These are phyloP conservation scores for Nemapogon koenigi DNA, from an alignment of 2,888 invertebrate genomes.

Conservation along the genomic window DNA sequence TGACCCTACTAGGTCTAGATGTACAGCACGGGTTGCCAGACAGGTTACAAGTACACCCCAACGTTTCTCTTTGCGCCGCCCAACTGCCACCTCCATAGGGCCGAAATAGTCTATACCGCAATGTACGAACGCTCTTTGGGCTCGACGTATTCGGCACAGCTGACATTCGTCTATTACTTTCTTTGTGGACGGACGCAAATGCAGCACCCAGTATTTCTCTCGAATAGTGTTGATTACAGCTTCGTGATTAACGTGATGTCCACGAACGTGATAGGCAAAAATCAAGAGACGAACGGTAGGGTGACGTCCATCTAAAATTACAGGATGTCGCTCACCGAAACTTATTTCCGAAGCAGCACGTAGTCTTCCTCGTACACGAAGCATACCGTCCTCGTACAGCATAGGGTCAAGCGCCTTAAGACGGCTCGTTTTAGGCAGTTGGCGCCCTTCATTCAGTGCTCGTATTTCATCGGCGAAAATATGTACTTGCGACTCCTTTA, in stretches of 20 bases:
- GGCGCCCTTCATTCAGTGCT: no score
- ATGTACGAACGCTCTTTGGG: slow-evolving; percentile 1
- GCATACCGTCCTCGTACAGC: no score
- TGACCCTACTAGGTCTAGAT: slow-evolving; percentile 3
- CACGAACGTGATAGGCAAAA: not conserved
- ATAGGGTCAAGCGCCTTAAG: no score
- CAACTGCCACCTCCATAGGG: slow-evolving; percentile 3
- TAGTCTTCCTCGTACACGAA: no score
- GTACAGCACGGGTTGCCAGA: slow-evolving; percentile 4
- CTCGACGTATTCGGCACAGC: slow-evolving; percentile 5
- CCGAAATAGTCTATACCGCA: slow-evolving; percentile 7
- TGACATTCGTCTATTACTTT: not conserved
- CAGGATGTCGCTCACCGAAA: no score
- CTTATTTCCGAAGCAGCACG: no score
- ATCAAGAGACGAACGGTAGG: slow-evolving; percentile 1
- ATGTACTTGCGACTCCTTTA: slow-evolving; percentile 1
- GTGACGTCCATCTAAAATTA: no score
- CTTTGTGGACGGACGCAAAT: not conserved
- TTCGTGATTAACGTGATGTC: not conserved
- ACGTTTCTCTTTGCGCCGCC: slow-evolving; percentile 3
- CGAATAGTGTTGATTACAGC: not conserved
- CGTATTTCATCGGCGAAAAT: no score
- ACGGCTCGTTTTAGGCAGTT: no score
- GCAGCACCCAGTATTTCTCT: not conserved
- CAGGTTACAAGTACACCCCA: slow-evolving; percentile 5